A percentile compares a stretch with the other conserved stretches of the same genome.
Evolutionary conservation across 2,113 vertebrate genomes (phyloP).

Genomic region (Anhinga anhinga): DNA sequence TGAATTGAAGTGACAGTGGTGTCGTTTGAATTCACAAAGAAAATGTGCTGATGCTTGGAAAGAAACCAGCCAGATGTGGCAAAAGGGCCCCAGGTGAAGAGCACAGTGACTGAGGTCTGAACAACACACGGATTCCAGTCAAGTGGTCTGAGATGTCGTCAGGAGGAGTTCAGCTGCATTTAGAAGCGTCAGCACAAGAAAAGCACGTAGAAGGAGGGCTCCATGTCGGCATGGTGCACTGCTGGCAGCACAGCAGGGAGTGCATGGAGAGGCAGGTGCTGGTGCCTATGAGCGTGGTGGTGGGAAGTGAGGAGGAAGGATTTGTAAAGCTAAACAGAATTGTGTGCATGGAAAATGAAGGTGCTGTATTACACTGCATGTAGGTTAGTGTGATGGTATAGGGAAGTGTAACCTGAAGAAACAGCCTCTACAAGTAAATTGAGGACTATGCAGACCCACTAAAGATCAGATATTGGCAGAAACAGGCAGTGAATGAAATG

Average conservation of each 20-base stretch:
- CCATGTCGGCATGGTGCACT: rapidly evolving
- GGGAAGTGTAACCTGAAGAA: not conserved
- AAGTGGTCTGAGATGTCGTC: not conserved
- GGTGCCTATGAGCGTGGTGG: too few relatives aligned
- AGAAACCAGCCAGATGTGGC: not conserved
- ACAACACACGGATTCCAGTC: not conserved
- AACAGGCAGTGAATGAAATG: not conserved
- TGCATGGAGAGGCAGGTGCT: rapidly evolving
- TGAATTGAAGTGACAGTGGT: not conserved
- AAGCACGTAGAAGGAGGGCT: not conserved
- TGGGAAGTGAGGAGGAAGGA: not conserved
- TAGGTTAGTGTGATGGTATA: not conserved
- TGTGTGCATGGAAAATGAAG: not conserved
- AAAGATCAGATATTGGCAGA: not conserved
- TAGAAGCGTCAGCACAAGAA: not conserved
- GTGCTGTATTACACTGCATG: not conserved
- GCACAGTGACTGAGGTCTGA: not conserved
- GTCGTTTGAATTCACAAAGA: not conserved
- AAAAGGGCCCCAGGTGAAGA: not conserved
- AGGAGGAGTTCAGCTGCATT: not conserved
- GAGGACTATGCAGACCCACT: not conserved
- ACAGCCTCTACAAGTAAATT: not conserved
- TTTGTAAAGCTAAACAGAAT: not conserved
- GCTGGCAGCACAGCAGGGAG: rapidly evolving
- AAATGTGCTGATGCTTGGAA: not conserved